A percentile compares a stretch with the other conserved stretches of the same genome.
Conservation (phyloP, 1,140 invertebrate genomes). For the Helicorthomorpha holstii region DNA sequence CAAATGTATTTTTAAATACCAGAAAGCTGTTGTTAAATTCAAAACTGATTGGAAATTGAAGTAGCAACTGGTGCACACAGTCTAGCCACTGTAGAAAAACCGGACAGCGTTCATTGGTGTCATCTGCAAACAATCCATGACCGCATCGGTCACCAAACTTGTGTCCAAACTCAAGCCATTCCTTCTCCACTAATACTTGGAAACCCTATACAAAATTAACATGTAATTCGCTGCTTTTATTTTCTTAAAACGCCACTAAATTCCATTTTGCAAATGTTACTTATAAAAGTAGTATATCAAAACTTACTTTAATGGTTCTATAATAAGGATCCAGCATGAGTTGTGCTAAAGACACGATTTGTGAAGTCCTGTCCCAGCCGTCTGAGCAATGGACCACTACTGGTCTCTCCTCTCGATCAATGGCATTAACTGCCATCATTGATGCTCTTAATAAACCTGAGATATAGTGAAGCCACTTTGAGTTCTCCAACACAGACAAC, state of each 20-base stretch:
- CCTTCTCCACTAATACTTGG: constrained; percentile 72
- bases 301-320: constrained; percentile 54
- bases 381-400: constrained; percentile 92
- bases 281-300: background rate
- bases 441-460: constrained; percentile 63
- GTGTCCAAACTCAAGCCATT: constrained; percentile 94
- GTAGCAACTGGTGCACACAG: constrained; percentile 77
- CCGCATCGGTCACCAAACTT: constrained; percentile 93
- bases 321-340: constrained; percentile 88
- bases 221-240: background rate
- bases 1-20: constrained; percentile 35
- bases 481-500: constrained; percentile 67
- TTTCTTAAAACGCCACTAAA: background rate
- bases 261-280: background rate
- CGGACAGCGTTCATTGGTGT: constrained; percentile 80
- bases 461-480: constrained; percentile 79
- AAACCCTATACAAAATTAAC: no score
- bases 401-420: constrained; percentile 65
- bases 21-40: constrained; percentile 87
- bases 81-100: constrained; percentile 97
- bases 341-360: constrained; percentile 78
- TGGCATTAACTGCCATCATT: constrained; percentile 54
- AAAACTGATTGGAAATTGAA: constrained; percentile 82
- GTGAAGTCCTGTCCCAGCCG: constrained; percentile 92
- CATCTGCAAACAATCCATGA: constrained; percentile 53